Evolutionary conservation across 2,113 vertebrate species (phyloP), one percentile per base, ranked within the genome.

Genomic region (Acanthochromis polyacanthus): DNA sequence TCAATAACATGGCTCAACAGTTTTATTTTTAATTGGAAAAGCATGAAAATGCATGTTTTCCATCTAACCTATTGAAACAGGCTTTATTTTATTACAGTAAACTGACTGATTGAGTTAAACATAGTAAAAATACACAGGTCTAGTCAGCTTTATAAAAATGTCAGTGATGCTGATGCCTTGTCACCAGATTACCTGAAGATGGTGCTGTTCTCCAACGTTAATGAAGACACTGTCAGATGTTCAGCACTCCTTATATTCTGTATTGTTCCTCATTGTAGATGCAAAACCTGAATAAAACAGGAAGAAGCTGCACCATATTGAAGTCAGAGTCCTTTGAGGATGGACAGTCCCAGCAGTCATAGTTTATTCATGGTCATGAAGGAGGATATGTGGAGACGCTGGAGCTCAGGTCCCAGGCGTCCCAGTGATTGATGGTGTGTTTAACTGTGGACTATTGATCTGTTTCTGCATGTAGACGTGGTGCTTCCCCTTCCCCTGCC

Each of bases 361-460:
- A 36, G 40, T 75, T 87, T 75, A 84, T 86, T 86, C 79, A 82
- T 72, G 53, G 38, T 61, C 66, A 66, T 62, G 62, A 66, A 74
- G 75, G 51, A 78, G 61, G 23, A 57, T 81, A 14, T 53, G 10
- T 53, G 63, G 72, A 74, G 19, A 75, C 48, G 17, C n/a, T 11
- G n/a, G 38, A 55, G 63, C 48, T 32, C 3, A 5, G 69, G 66
- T 82, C 89, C 67, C 75, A 66, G 28, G 78, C 62, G 79, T 85
- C 75, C 10, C 0, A 36, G 43, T 91, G 88, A 91, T 90, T 79
- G 85, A 92, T 91, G 89, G 59, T 23, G 72, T 67, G 75, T 90
- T 89, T 82, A 78, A 86, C 80, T 61, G 55, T 74, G 71, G 56
- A 28, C 32, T 80, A 92, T 87, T 88, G 91, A 93, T 92, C 81